These are phyloP conservation scores for Acomys russatus DNA, from an alignment of 2,797 vertebrate genomes.

Conservation along the genomic window DNA sequence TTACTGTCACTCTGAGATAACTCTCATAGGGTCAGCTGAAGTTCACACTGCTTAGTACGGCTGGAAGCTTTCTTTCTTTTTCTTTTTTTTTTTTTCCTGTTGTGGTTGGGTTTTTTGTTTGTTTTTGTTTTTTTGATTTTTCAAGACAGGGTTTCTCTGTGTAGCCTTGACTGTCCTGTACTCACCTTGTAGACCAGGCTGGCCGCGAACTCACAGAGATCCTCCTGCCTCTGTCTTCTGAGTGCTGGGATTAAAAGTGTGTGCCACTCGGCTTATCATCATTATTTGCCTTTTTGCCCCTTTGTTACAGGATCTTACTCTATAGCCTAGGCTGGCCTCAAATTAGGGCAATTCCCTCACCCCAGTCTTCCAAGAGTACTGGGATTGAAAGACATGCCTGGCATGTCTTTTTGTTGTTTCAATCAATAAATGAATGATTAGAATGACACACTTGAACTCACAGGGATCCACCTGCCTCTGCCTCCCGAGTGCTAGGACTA, in stretches of 20 bases:
- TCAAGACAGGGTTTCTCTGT: too few relatives aligned
- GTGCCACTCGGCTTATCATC: background rate
- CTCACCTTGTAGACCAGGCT: too few relatives aligned
- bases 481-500: too few relatives aligned
- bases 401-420: background rate
- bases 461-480: too few relatives aligned
- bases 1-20: background rate
- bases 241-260: background rate
- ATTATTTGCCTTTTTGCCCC: background rate
- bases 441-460: background rate
- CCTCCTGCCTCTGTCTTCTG: background rate
- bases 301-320: background rate
- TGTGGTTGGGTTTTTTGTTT: background rate
- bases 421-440: background rate
- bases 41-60: conserved; percentile 4
- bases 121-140: background rate
- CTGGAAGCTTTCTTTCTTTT: background rate
- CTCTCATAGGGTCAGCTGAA: background rate
- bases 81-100: background rate
- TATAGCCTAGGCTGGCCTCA: background rate
- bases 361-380: background rate
- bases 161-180: too few relatives aligned
- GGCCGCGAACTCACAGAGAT: background rate
- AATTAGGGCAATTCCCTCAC: background rate
- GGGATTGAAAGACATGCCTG: background rate